Evolutionary conservation across 2,797 vertebrate genomes (phyloP).

Genomic region (Limosa lapponica): DNA sequence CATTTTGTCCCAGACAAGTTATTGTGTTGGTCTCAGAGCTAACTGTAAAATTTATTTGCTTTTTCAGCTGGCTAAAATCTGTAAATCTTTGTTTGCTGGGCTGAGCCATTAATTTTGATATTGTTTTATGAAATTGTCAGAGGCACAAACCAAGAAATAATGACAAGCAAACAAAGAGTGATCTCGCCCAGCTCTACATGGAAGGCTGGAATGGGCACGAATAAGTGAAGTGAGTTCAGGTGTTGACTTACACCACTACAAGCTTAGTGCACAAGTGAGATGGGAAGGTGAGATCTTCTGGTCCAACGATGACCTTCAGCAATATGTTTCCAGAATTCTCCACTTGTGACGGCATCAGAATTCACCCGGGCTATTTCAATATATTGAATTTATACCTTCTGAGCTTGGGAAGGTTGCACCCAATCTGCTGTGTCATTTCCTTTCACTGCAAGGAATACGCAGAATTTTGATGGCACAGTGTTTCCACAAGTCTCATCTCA

Average conservation of each 20-base stretch:
- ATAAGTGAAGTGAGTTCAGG: not conserved
- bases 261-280: not conserved
- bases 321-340: not conserved
- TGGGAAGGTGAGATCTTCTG: not conserved
- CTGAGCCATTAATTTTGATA: not conserved
- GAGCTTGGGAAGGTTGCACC: not conserved
- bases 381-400: not conserved
- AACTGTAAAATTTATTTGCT: not conserved
- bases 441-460: not conserved
- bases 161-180: not conserved
- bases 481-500: not conserved
- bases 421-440: not conserved
- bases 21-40: not conserved
- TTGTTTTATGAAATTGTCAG: not conserved
- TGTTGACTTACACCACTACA: not conserved
- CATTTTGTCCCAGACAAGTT: not conserved
- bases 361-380: fast-evolving
- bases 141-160: not conserved
- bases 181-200: not conserved
- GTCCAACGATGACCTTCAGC: not conserved
- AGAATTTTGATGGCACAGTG: not conserved
- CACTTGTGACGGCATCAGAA: not conserved
- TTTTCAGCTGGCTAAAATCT: not conserved
- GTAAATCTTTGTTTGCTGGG: not conserved
- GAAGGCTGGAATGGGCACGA: not conserved